phyloP scores from a whole-genome alignment of 2,797 vertebrate genomes.

The Gymnopithys bicolor region DNA sequence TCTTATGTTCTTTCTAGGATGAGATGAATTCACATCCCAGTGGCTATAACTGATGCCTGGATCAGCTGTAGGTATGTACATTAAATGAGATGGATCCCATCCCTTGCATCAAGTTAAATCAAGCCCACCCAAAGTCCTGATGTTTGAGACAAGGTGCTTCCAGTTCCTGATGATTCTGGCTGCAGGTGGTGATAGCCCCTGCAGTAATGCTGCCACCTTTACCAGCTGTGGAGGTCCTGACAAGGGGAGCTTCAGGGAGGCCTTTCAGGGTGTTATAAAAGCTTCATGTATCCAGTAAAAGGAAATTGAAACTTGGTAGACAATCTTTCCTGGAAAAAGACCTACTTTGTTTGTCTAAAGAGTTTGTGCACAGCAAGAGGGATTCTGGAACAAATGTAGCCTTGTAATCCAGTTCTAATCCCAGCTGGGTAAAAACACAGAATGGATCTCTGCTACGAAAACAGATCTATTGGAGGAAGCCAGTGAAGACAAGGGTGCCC shows the following conservation, averaged over 20 bases:
- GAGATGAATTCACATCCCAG: neutral
- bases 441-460: neutral
- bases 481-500: neutral
- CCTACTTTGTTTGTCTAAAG: conserved; percentile 21
- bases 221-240: neutral
- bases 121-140: neutral
- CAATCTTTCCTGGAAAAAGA: conserved; percentile 31
- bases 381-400: conserved; percentile 21
- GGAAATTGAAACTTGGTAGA: conserved; percentile 25
- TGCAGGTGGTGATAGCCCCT: neutral
- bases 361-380: conserved; percentile 40
- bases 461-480: neutral
- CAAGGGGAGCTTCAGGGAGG: neutral
- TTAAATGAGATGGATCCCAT: neutral
- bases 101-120: neutral
- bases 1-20: neutral
- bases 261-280: neutral
- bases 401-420: neutral
- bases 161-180: neutral
- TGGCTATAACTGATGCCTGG: neutral
- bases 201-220: neutral
- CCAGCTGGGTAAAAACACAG: neutral
- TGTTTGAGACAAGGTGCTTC: neutral
- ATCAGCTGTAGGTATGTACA: neutral
- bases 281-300: conserved; percentile 1